These are phyloP conservation scores for Aramus guarauna DNA, from an alignment of 2,113 vertebrate genomes.

Conservation along the genomic window DNA sequence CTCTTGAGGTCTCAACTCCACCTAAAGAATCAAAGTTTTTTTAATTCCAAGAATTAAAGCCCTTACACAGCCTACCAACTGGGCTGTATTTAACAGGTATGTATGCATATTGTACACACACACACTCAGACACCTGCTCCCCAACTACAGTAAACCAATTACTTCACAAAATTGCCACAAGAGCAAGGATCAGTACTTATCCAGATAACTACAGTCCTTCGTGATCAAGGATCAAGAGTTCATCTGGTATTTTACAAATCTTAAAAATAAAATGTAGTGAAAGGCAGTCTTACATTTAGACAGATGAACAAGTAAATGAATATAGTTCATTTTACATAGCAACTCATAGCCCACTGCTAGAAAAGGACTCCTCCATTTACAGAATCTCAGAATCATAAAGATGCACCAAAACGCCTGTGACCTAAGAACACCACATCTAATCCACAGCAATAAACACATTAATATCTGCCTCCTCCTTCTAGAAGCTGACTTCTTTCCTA, in stretches of 20 bases:
- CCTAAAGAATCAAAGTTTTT: background rate
- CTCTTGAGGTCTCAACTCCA: background rate
- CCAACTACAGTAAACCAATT: background rate
- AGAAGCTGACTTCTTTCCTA: background rate
- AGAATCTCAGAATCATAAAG: slow-evolving; percentile 8
- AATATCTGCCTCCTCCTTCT: background rate
- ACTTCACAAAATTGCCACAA: background rate
- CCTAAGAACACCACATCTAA: background rate
- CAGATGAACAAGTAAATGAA: background rate
- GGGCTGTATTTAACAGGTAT: background rate
- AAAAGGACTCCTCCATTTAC: slow-evolving; percentile 19
- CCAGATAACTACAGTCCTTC: background rate
- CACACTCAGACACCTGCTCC: background rate
- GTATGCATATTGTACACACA: background rate
- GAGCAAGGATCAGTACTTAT: background rate
- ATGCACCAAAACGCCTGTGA: background rate
- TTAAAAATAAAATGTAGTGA: background rate
- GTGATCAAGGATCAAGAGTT: background rate
- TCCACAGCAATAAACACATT: background rate
- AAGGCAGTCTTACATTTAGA: slow-evolving; percentile 16
- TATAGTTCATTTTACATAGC: slow-evolving; percentile 20
- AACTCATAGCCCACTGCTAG: slow-evolving; percentile 10
- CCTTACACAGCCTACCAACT: background rate
- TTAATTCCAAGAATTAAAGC: background rate
- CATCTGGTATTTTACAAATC: background rate